Evolutionary conservation across 2,113 vertebrate genomes (phyloP), one percentile per base, ranked within the genome.

Genomic region (Leiothrix lutea): DNA sequence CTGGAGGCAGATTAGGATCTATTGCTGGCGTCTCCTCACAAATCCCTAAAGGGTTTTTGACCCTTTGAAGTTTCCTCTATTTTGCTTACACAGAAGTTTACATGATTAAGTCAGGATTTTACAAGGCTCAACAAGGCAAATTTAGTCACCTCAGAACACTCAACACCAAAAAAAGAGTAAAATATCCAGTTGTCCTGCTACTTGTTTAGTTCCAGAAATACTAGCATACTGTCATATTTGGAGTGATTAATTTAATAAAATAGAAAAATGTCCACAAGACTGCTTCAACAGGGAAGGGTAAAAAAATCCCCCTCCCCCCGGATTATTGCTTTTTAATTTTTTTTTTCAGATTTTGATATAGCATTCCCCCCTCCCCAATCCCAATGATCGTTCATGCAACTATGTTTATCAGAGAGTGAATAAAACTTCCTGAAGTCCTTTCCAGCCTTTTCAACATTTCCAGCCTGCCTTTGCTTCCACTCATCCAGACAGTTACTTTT

Each of bases 11-110:
- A 98, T 98, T 95, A 95, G 86, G 80, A 97, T 97, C 97, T 97
- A 92, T 96, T 86, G 92, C 97, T 86, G 90, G 96, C 96, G 93
- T 97, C 97, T 96, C 95, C 70, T 92, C 83, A 33, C 48, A 96
- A 92, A 97, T 97, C 97, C 97, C 97, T 86, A 48, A 89, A 95
- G 95, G 97, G 97, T 90, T 95, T 95, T 92, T 97, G 97, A 98
- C 97, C 97, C 97, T 97, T 97, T 97, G 97, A 97, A 97, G 96
- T 95, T 97, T 97, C 84, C 53, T 94, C 95, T 97, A 96, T 97
- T 98, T 98, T 97, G 97, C 97, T 97, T 95, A 96, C 97, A 97
- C 88, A 92, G 96, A 97, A 98, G 96, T 97, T 97, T 97, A 96
- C 97, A 97, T 92, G 95, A 97, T 95, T 97, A 97, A 98, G 95